Conservation (phyloP, 2,797 vertebrate genomes). For the Hydrolagus colliei region DNA sequence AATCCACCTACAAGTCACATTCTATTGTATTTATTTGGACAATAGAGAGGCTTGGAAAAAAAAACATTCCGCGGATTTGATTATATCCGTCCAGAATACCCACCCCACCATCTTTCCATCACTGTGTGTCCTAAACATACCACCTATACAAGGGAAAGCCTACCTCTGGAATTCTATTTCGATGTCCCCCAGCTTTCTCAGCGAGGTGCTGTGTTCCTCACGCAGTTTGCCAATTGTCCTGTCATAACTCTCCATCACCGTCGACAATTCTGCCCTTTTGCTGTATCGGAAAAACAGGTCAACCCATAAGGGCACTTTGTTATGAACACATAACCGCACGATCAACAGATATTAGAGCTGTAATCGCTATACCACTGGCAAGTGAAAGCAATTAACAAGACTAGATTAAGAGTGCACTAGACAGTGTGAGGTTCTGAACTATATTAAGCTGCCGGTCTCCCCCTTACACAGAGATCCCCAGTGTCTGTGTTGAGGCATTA, state of each 20-base stretch:
- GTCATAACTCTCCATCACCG: slow-evolving; percentile 49
- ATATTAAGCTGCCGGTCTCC: not conserved
- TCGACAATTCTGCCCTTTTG: slow-evolving; percentile 55
- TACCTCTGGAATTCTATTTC: slow-evolving; percentile 71
- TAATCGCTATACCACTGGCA: too few species aligned
- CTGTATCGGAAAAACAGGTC: slow-evolving; percentile 46
- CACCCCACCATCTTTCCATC: too few species aligned
- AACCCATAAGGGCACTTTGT: not conserved
- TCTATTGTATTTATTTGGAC: too few species aligned
- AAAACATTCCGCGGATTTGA: too few species aligned
- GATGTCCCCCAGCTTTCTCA: slow-evolving; percentile 54
- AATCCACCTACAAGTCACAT: too few species aligned
- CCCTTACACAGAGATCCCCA: not conserved
- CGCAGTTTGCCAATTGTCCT: slow-evolving; percentile 50
- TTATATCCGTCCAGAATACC: too few species aligned
- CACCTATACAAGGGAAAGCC: too few species aligned
- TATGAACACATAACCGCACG: too few species aligned
- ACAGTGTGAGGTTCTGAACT: not conserved
- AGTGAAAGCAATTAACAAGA: too few species aligned
- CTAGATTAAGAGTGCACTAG: not conserved
- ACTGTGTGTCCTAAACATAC: too few species aligned
- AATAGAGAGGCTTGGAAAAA: too few species aligned
- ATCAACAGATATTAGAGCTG: too few species aligned
- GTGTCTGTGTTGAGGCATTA: not conserved
- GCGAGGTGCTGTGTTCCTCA: slow-evolving; percentile 50